Evolutionary conservation across 2,888 invertebrate genomes (phyloP).

Genomic region (Chaetoderma sp.): DNA sequence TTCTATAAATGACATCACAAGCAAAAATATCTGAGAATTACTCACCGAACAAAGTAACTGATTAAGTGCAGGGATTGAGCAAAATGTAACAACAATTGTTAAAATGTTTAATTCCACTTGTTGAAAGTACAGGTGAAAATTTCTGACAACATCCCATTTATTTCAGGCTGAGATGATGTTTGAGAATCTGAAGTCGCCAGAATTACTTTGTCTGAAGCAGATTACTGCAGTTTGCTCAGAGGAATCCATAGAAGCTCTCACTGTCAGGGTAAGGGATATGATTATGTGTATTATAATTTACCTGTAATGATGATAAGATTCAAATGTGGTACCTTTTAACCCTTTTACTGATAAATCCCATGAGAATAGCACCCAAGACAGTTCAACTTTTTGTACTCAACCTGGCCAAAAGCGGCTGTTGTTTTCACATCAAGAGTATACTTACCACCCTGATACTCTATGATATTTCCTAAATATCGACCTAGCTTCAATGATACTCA

Average conservation of each 20-base stretch:
- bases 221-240: constrained; percentile 51
- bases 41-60: too few relatives aligned
- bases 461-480: too few relatives aligned
- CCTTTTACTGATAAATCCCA: too few relatives aligned
- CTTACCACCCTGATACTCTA: too few relatives aligned
- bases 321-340: background rate
- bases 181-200: constrained; percentile 43
- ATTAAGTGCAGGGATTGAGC: too few relatives aligned
- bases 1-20: background rate
- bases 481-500: too few relatives aligned
- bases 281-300: background rate
- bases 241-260: constrained; percentile 57
- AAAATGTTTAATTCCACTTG: background rate
- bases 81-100: too few relatives aligned
- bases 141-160: background rate
- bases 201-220: constrained; percentile 48
- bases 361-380: too few relatives aligned
- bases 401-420: too few relatives aligned
- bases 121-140: background rate
- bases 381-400: too few relatives aligned
- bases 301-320: background rate
- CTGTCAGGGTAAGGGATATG: constrained; percentile 46
- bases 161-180: constrained; percentile 46
- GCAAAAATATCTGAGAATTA: background rate
- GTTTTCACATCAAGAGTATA: too few relatives aligned